Conservation (phyloP, 1,140 invertebrate species). For the Diplogasteroides magnus region DNA sequence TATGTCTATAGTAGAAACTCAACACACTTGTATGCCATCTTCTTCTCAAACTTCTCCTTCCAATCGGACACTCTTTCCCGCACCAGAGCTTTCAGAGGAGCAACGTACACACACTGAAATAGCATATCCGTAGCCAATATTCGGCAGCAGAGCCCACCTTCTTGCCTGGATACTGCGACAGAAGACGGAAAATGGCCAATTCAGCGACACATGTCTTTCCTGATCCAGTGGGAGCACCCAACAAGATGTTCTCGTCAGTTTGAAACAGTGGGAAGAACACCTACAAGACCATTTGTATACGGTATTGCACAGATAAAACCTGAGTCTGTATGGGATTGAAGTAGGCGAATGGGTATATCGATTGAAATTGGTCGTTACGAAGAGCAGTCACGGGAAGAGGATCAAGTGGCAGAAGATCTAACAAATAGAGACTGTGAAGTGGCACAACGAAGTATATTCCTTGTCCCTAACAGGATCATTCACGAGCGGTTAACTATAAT, state of each 20-base stretch:
- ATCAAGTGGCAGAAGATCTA: slow-evolving; percentile 80
- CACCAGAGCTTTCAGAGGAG: slow-evolving; percentile 93
- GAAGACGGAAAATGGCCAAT: slow-evolving; percentile 89
- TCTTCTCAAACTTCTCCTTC: slow-evolving; percentile 77
- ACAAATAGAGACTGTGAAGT: too few relatives aligned
- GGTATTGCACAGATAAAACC: slow-evolving; percentile 25
- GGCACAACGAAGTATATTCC: slow-evolving; percentile 1
- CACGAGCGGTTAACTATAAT: too few relatives aligned
- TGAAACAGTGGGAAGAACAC: slow-evolving; percentile 94
- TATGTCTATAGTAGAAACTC: too few relatives aligned
- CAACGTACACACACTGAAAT: slow-evolving; percentile 85
- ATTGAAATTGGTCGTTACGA: slow-evolving; percentile 71
- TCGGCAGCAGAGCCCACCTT: slow-evolving; percentile 62
- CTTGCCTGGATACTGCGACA: slow-evolving; percentile 75
- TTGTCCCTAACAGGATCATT: too few relatives aligned
- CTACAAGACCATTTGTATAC: slow-evolving; percentile 32
- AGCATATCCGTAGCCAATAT: too few relatives aligned
- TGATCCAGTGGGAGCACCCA: slow-evolving; percentile 95
- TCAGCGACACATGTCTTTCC: slow-evolving; percentile 98
- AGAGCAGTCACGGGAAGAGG: slow-evolving; percentile 80
- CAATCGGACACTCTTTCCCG: slow-evolving; percentile 92
- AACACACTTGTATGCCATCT: slow-evolving; percentile 65
- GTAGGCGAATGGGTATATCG: slow-evolving; percentile 82
- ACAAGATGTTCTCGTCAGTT: slow-evolving; percentile 83
- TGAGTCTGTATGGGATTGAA: slow-evolving; percentile 99